Base-by-base conservation (phyloP, 2,797 vertebrate species). In the Enteromius mattozi region DNA sequence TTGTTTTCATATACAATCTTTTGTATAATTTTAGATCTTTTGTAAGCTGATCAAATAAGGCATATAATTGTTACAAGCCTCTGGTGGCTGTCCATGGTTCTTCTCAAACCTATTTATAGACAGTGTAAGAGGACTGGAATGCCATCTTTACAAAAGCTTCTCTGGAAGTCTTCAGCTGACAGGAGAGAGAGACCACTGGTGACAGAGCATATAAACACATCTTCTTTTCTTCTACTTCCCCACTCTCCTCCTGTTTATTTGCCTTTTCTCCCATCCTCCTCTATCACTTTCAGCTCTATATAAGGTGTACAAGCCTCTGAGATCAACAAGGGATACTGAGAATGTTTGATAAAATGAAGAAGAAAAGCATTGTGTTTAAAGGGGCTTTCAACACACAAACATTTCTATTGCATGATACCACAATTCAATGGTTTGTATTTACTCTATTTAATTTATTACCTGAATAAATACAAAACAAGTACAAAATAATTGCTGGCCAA, bases 131-230 rank as follows among this genome's bases (percentile, higher is more conserved):
- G 24, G 76, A 42, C 63, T 51, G 76, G 82, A 80, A 87, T 87
- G 77, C 27, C 68, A 27, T 59, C 70, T 37, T 71, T 47, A 78
- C 75, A 81, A 80, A 74, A 70, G 65, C 75, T 69, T 81, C 85
- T 78, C 93, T 93, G 92, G 87, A 87, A 85, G 89, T 88, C 80
- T 82, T 93, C 91, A 92, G 82, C 33, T 79, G 88, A 77, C 61
- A 72, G 40, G 66, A 82, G 0, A 45, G 86, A 81, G 68, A 86
- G 69, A 78, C 42, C 75, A 42, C 27, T 85, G 70, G 82, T 80
- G 92, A 92, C 91, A 93, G 87, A 89, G 83, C 84, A 89, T 84
- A 76, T 92, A 93, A 93, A 94, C 93, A 88, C 8, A 33, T 35
- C 40, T 37, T 77, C 37, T 86, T 47, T 77, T 85, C 82, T 35